phyloP scores from a whole-genome alignment of 2,888 invertebrate species.

The Drosophila meridionalis region DNA sequence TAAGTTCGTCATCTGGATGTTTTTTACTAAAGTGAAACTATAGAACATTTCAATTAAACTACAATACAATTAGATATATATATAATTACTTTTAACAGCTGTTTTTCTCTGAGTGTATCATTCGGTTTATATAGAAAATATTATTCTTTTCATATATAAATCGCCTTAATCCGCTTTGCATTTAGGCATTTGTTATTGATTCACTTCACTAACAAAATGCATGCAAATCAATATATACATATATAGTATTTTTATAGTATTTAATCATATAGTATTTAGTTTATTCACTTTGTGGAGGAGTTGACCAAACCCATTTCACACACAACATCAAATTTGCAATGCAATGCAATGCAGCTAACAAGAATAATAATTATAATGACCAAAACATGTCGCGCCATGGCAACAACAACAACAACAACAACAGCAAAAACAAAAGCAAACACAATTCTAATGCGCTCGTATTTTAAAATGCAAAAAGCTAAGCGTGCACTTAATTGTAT shows the following conservation, averaged over 20 bases:
- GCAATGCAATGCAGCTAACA: slow-evolving; percentile 37
- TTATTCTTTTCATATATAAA: background rate
- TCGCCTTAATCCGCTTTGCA: background rate
- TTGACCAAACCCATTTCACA: slow-evolving; percentile 21
- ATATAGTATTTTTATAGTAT: slow-evolving; percentile 2
- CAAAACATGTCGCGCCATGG: slow-evolving; percentile 69
- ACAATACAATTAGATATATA: background rate
- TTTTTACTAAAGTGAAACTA: background rate
- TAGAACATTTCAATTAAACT: background rate
- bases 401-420: slow-evolving; percentile 52
- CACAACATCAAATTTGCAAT: slow-evolving; percentile 52
- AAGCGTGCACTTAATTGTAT: slow-evolving; percentile 62
- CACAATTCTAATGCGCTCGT: slow-evolving; percentile 29
- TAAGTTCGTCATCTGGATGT: background rate
- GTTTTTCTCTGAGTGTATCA: background rate
- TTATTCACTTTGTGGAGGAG: slow-evolving; percentile 7
- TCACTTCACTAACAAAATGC: background rate
- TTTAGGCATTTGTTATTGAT: background rate
- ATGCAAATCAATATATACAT: background rate
- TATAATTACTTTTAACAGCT: background rate
- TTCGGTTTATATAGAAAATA: background rate
- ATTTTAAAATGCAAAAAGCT: slow-evolving; percentile 62
- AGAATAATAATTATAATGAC: slow-evolving; percentile 63
- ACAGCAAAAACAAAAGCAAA: slow-evolving; percentile 20
- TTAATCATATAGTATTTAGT: slow-evolving; percentile 5